Percentiles rank a stretch among this genome's conserved stretches.
These are phyloP conservation scores for Nannoperca australis DNA, from an alignment of 2,797 vertebrate genomes.

Conservation along the genomic window DNA sequence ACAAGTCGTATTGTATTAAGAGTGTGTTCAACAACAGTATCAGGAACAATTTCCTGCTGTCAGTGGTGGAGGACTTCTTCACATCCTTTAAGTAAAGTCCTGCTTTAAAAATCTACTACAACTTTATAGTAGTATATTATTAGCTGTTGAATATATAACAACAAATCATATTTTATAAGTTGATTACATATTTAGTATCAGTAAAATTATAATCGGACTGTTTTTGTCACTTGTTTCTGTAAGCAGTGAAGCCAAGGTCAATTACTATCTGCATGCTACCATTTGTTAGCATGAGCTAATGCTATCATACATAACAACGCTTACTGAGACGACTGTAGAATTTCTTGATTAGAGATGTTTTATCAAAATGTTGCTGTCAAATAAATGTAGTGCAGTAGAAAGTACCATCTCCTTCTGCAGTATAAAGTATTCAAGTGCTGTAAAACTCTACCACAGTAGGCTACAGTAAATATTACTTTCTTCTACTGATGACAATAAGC, in stretches of 20 bases:
- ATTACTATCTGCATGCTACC: too few species aligned
- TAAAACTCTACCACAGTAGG: neutral
- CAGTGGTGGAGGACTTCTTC: neutral
- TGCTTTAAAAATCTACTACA: neutral
- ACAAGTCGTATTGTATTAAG: neutral
- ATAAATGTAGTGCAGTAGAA: neutral
- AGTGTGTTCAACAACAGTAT: neutral
- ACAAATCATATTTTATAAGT: too few species aligned
- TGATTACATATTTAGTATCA: too few species aligned
- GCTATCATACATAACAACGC: too few species aligned
- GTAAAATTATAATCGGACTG: neutral
- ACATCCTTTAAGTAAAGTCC: neutral
- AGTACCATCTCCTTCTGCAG: too few species aligned
- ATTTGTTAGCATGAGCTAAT: too few species aligned
- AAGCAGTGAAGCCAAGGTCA: too few species aligned
- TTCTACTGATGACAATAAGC: neutral
- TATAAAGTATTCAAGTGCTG: neutral
- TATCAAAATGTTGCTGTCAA: neutral
- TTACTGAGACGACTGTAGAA: neutral
- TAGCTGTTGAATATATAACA: too few species aligned
- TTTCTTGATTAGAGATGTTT: too few species aligned
- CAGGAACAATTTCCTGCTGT: neutral
- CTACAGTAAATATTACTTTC: too few species aligned
- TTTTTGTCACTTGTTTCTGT: too few species aligned
- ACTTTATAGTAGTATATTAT: too few species aligned